Evolutionary conservation across 2,888 invertebrate genomes (phyloP).

Genomic region (Hydrotaea cyrtoneurina): DNA sequence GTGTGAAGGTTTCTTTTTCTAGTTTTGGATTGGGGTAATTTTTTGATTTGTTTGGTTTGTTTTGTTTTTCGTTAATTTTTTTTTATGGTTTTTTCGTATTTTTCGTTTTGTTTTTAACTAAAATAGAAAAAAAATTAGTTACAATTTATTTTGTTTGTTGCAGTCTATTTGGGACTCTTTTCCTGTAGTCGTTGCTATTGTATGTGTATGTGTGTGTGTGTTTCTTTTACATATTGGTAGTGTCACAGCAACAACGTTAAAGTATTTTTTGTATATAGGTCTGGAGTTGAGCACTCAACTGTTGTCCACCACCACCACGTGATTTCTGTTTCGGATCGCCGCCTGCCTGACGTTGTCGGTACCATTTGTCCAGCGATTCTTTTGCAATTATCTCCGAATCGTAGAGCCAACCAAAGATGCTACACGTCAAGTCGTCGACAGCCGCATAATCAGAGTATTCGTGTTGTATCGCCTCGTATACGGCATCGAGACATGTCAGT

Average conservation of each 20-base stretch:
- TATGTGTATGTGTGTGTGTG: slow-evolving; percentile 29
- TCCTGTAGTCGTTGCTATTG: slow-evolving; percentile 45
- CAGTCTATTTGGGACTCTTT: slow-evolving; percentile 51
- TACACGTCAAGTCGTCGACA: slow-evolving; percentile 74
- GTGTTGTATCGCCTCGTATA: slow-evolving; percentile 73
- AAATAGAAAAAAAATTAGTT: slow-evolving; percentile 27
- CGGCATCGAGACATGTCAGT: slow-evolving; percentile 75
- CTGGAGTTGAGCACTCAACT: slow-evolving; percentile 60
- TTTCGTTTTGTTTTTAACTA: slow-evolving; percentile 13
- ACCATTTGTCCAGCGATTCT: slow-evolving; percentile 78
- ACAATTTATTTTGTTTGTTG: slow-evolving; percentile 35
- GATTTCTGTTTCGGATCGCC: slow-evolving; percentile 69
- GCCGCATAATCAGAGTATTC: slow-evolving; percentile 70
- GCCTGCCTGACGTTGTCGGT: slow-evolving; percentile 55
- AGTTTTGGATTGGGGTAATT: background rate
- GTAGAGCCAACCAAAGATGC: slow-evolving; percentile 74
- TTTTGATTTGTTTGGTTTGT: slow-evolving; percentile 5
- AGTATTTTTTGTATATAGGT: slow-evolving; percentile 67
- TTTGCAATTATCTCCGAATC: slow-evolving; percentile 77
- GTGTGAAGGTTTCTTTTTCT: background rate
- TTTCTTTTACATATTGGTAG: slow-evolving; percentile 8
- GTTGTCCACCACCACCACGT: slow-evolving; percentile 24
- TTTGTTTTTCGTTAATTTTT: background rate
- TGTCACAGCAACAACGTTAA: slow-evolving; percentile 40
- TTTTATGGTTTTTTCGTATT: background rate